Conservation (phyloP, 2,888 invertebrate species). For the Alentia gelatinosa region DNA sequence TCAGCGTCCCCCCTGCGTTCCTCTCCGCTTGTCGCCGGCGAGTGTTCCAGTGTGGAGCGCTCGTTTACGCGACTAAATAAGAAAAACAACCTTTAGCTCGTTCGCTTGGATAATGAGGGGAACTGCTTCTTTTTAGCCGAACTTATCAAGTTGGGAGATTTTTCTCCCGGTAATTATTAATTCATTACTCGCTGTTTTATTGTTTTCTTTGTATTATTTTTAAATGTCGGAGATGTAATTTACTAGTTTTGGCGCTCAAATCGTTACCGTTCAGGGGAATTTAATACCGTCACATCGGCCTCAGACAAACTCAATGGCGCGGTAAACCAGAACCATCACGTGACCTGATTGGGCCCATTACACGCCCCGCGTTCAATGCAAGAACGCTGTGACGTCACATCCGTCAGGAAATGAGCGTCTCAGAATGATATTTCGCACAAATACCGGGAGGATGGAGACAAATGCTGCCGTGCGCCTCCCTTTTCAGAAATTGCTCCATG, state of each 20-base stretch:
- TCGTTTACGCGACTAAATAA: neutral
- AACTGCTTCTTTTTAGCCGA: neutral
- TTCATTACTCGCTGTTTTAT: too few species aligned
- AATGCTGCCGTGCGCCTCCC: too few species aligned
- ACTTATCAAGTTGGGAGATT: neutral
- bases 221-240: too few species aligned
- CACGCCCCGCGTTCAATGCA: neutral
- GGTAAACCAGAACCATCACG: neutral
- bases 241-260: too few species aligned
- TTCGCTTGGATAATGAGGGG: neutral
- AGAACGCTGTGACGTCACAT: neutral
- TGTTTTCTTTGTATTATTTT: too few species aligned
- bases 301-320: too few species aligned
- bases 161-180: too few species aligned
- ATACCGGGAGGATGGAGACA: too few species aligned
- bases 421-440: neutral
- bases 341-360: neutral
- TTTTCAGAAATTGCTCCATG: too few species aligned
- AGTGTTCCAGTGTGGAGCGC: neutral
- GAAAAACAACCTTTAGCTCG: neutral
- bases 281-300: too few species aligned
- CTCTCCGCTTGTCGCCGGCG: neutral
- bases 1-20: neutral
- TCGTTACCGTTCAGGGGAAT: too few species aligned
- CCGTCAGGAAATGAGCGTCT: neutral